These are phyloP conservation scores for Pseudomyrmex cubaensis DNA, from an alignment of 1,140 invertebrate genomes.

Conservation along the genomic window DNA sequence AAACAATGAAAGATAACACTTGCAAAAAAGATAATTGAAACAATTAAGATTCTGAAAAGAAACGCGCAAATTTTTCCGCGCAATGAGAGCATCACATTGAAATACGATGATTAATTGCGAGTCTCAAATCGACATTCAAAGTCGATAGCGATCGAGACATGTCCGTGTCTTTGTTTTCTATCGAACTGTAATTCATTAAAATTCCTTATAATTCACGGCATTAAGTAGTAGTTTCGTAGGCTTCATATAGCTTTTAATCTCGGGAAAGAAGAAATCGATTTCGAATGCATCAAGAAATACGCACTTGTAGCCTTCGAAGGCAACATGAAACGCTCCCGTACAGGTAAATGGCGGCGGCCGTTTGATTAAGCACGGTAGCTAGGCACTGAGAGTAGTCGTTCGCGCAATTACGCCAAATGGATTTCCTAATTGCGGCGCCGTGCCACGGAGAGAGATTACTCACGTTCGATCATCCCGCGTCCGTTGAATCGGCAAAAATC, in stretches of 20 bases:
- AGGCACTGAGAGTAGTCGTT: slow-evolving; percentile 73
- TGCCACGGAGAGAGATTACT: slow-evolving; percentile 78
- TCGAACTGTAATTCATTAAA: not conserved
- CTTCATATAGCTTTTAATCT: slow-evolving; percentile 5
- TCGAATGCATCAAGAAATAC: slow-evolving; percentile 31
- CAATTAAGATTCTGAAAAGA: not conserved
- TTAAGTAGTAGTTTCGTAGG: not conserved
- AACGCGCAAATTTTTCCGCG: not conserved
- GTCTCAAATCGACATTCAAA: slow-evolving; percentile 5
- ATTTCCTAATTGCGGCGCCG: slow-evolving; percentile 83
- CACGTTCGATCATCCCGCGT: slow-evolving; percentile 80
- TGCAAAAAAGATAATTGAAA: not conserved
- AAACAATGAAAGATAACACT: not conserved
- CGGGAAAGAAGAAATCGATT: slow-evolving; percentile 27
- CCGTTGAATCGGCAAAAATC: slow-evolving; percentile 71
- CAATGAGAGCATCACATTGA: not conserved
- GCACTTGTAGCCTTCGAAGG: slow-evolving; percentile 11
- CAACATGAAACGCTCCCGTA: slow-evolving; percentile 17
- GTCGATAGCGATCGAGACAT: not conserved
- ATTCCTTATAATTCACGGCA: slow-evolving; percentile 10
- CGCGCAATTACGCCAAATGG: slow-evolving; percentile 85
- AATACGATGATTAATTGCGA: not conserved
- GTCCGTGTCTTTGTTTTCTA: not conserved
- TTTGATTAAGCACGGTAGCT: slow-evolving; percentile 81
- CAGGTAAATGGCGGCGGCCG: slow-evolving; percentile 70